Base-by-base conservation (phyloP, 1,140 invertebrate species). In the Calosoma granatense region DNA sequence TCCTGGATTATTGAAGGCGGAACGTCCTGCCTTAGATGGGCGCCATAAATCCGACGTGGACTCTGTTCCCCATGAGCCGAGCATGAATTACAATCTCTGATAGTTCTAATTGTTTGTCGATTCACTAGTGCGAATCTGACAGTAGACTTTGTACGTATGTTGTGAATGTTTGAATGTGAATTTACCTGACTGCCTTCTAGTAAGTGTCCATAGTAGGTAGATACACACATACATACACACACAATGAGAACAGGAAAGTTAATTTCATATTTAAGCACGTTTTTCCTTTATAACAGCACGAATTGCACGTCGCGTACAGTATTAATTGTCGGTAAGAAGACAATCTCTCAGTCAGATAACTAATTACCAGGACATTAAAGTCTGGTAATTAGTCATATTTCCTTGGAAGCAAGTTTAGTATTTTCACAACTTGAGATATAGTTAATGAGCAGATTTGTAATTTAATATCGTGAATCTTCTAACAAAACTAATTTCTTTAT, bases 361-460 rank as follows among this genome's bases (percentile, higher is more conserved):
- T 53, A 53, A 53, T 53, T 53, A 21, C 51, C 20, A 21, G 22
- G 51, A 53, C 51, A 53, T 53, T 53, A 53, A 53, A 53, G 51
- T 22, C 21, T 53, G 51, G 51, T 53, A 53, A 53, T 53, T 53
- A 53, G 17, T 53, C 51, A 20, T 53, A 53, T 53, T 53, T 53
- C 51, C 51, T 53, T 20, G 20, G 3, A 21, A n/a, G 51, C 17
- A 53, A 53, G 51, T 53, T 53, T 53, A 20, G 21, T 21, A 53
- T 53, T 53, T 53, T 53, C 51, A 53, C 22, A 21, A 21, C 51
- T 21, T 9, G 17, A 53, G 51, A 53, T 53, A 21, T 17, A 12
- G 51, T 53, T 53, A 53, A 53, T 53, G 51, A 53, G 51, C 21
- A 11, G 19, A 11, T 17, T 53, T 53, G 51, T 53, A 53, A 53